Base-by-base conservation (phyloP, 1,140 invertebrate genomes). In the Drosophila setifemur region DNA sequence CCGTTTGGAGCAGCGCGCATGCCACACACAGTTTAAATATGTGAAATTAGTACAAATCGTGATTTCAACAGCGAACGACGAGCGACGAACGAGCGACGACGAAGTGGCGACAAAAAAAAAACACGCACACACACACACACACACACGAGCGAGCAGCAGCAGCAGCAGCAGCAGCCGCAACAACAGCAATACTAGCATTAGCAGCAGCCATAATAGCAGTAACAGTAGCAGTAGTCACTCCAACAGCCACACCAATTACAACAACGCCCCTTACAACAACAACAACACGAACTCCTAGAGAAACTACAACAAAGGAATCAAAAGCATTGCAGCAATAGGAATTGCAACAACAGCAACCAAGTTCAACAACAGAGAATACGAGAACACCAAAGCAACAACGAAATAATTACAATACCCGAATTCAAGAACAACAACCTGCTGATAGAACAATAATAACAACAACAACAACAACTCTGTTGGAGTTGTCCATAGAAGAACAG, bases 41-140 rank as follows among this genome's bases (percentile, higher is more conserved):
- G 81, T 89, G 87, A 89, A 89, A 89, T 89, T 89, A 89, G 88
- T 89, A 89, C 88, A 89, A 89, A 89, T 89, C 83, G 88, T 89
- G 88, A 89, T 89, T 89, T 89, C 88, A 89, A 89, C 88, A 89
- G 88, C 85, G 88, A 89, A 89, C 83, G 83, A 89, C 87, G 68
- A 78, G 83, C 86, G 77, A 76, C 76, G 70, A 74, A 64, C 55
- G 53, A 64, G 48, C 48, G 54, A 71, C 83, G 82, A 87, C 77
- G 83, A 75, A 77, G 75, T 73, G 49, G 75, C 83, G 78, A 86
- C 81, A 76, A 73, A 52, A 53, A 43, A 37, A 35, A 29, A 39
- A 39, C 35, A 50, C 53, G 47, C n/a, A n/a, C n/a, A n/a, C n/a
- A n/a, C n/a, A n/a, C n/a, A n/a, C n/a, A n/a, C n/a, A n/a, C n/a